Conservation (phyloP, 2,797 vertebrate genomes). For the Channa striata region DNA sequence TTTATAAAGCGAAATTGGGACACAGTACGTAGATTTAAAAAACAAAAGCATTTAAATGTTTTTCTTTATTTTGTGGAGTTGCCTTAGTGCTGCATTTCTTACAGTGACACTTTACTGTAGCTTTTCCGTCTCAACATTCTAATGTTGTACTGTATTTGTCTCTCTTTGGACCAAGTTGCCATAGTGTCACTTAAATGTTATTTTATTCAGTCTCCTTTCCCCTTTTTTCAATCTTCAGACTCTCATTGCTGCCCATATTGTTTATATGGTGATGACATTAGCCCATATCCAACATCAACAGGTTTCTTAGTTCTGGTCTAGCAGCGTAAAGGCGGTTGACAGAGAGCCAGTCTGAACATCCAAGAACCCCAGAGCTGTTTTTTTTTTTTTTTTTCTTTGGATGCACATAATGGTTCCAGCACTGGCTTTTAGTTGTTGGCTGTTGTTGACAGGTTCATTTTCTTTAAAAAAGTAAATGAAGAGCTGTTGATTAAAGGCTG, state of each 20-base stretch:
- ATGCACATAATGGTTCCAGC: no score
- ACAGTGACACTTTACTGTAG: neutral
- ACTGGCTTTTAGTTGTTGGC: no score
- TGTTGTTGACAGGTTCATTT: no score
- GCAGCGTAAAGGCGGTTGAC: conserved; percentile 11
- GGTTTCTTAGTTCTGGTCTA: conserved; percentile 10
- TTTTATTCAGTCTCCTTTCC: neutral
- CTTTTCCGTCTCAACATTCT: no score
- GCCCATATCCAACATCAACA: neutral
- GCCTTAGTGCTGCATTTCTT: neutral
- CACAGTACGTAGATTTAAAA: no score
- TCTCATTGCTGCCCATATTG: neutral
- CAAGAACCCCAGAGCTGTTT: neutral
- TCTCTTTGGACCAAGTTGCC: neutral
- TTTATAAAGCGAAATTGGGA: neutral
- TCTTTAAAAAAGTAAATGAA: no score
- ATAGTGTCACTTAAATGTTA: neutral
- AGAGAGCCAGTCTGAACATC: neutral
- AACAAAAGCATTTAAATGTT: no score
- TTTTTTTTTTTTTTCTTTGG: no score
- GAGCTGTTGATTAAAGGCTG: no score
- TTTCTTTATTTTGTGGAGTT: no score
- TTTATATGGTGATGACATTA: conserved; percentile 12
- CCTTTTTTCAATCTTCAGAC: neutral
- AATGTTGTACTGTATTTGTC: neutral